Evolutionary conservation across 2,113 vertebrate species (phyloP).

Genomic region (Haplochromis burtoni): DNA sequence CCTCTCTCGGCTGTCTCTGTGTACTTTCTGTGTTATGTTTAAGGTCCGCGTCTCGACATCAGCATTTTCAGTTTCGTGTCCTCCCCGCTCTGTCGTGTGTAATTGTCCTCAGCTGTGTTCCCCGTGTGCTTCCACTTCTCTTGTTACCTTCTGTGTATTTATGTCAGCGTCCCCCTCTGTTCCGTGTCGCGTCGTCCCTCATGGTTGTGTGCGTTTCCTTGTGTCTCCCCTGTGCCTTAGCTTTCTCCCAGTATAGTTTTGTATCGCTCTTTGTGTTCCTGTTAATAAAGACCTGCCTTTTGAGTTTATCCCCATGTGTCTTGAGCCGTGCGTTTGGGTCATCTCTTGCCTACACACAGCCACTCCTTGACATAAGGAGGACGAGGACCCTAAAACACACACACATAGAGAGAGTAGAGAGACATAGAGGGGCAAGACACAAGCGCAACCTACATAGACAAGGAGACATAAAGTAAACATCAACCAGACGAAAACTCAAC

Average conservation of each 20-base stretch:
- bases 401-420: background rate
- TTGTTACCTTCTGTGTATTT: background rate
- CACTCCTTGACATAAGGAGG: background rate
- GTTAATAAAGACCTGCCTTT: background rate
- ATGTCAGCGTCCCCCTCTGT: background rate
- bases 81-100: accelerated
- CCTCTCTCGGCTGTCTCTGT: background rate
- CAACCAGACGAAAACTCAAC: background rate
- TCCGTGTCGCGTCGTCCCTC: accelerated
- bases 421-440: background rate
- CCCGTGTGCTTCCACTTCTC: background rate
- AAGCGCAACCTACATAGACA: background rate
- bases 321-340: background rate
- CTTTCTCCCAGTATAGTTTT: background rate
- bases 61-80: background rate
- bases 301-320: background rate
- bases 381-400: background rate
- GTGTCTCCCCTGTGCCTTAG: background rate
- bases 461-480: background rate
- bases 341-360: background rate
- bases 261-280: background rate
- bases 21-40: background rate
- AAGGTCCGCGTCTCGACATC: accelerated
- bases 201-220: background rate
- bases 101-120: background rate